These are phyloP conservation scores for Colinus virginianus DNA, from an alignment of 2,113 vertebrate species.

Conservation along the genomic window DNA sequence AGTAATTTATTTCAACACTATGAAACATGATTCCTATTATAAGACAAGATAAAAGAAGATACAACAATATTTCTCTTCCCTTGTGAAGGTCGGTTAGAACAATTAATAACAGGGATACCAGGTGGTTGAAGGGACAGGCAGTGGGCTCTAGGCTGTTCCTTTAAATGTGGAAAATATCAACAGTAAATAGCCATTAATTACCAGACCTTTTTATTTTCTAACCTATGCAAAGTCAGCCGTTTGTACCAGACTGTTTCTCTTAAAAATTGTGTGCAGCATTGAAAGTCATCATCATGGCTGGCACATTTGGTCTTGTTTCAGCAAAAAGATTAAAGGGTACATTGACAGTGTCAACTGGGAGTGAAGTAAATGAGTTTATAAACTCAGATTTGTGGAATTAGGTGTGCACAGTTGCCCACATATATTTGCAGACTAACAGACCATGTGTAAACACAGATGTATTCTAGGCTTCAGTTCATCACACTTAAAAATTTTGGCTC, in stretches of 20 bases:
- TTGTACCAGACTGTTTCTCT: conserved; percentile 24
- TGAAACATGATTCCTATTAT: conserved; percentile 68
- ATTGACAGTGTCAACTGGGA: conserved; percentile 52
- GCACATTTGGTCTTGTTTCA: conserved; percentile 31
- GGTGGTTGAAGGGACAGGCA: conserved; percentile 40
- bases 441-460: conserved; percentile 73
- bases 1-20: conserved; percentile 69
- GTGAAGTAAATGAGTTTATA: conserved; percentile 47
- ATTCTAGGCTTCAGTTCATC: conserved; percentile 66
- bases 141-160: conserved; percentile 32
- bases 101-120: conserved; percentile 47
- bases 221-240: conserved; percentile 36
- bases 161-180: background rate
- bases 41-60: conserved; percentile 68
- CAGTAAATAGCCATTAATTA: conserved; percentile 25
- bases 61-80: conserved; percentile 67
- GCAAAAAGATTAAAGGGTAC: conserved; percentile 57
- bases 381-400: conserved; percentile 63
- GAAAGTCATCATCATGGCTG: background rate
- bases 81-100: conserved; percentile 39
- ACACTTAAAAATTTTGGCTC: conserved; percentile 69
- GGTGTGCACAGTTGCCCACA: conserved; percentile 73
- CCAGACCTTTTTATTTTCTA: conserved; percentile 12
- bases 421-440: conserved; percentile 75
- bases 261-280: background rate